Percentiles rank a stretch among this genome's conserved stretches.
These are phyloP conservation scores for Redunca redunca DNA, from an alignment of 2,113 vertebrate species.

Conservation along the genomic window DNA sequence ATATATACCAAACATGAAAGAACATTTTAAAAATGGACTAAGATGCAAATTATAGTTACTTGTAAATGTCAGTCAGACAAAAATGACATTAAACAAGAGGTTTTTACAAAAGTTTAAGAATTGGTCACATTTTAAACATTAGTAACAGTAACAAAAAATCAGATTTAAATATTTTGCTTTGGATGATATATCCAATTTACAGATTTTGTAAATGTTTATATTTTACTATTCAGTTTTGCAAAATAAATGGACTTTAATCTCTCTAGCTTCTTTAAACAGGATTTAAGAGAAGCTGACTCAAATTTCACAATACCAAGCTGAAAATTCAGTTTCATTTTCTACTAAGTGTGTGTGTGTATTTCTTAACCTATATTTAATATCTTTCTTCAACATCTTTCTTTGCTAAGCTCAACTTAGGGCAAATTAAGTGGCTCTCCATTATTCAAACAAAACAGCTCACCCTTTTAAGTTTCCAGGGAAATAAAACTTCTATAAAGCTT, in stretches of 20 bases:
- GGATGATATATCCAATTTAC: background rate
- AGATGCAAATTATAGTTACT: background rate
- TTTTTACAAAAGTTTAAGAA: conserved; percentile 27
- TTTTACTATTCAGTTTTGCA: background rate
- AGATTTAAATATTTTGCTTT: conserved; percentile 19
- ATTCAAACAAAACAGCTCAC: background rate
- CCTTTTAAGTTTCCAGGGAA: background rate
- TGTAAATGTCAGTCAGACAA: conserved; percentile 43
- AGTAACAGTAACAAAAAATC: background rate
- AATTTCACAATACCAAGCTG: background rate
- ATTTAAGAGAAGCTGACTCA: background rate
- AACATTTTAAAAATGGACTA: conserved; percentile 2
- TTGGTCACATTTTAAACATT: conserved; percentile 26
- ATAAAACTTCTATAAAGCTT: background rate
- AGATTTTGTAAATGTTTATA: background rate
- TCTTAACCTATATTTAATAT: background rate
- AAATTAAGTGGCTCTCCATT: conserved; percentile 9
- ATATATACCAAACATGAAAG: conserved; percentile 40
- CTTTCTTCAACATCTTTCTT: background rate
- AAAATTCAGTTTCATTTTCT: conserved; percentile 25
- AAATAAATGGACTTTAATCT: background rate
- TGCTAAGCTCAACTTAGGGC: conserved; percentile 22
- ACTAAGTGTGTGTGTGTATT: background rate
- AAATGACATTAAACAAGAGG: background rate
- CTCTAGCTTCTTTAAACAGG: background rate